Evolutionary conservation across 2,888 invertebrate genomes (phyloP).

Genomic region (Neuroscelio doddi): DNA sequence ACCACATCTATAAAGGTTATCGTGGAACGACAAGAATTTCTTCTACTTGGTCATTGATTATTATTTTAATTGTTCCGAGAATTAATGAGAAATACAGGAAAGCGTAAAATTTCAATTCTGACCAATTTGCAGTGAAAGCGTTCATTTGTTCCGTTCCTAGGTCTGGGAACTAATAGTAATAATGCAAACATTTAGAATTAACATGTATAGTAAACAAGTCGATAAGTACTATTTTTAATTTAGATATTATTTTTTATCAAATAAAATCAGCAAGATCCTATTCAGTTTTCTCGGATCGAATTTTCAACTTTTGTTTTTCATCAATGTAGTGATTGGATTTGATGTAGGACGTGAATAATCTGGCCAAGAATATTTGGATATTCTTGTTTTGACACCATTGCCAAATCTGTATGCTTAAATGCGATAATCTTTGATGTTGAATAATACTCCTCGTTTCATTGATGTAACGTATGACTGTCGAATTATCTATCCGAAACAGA

Average conservation of each 20-base stretch:
- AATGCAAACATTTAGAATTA: not conserved
- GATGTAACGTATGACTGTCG: too few species aligned
- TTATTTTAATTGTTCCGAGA: not conserved
- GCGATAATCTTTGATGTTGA: too few species aligned
- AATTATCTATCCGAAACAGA: too few species aligned
- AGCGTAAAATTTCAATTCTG: not conserved
- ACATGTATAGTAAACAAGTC: too few species aligned
- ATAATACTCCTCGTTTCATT: too few species aligned
- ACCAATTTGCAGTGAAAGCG: not conserved
- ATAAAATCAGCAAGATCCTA: not conserved
- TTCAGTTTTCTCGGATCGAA: not conserved
- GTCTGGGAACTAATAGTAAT: not conserved
- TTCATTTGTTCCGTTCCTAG: not conserved
- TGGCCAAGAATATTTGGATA: too few species aligned
- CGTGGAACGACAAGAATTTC: not conserved
- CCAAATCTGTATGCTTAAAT: too few species aligned
- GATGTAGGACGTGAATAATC: too few species aligned
- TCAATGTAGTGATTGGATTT: not conserved
- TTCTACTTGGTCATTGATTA: not conserved
- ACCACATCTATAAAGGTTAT: not conserved
- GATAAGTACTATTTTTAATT: not conserved
- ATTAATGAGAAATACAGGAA: not conserved
- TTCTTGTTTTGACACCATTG: too few species aligned
- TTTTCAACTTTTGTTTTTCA: not conserved
- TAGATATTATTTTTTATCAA: not conserved